Percentiles rank a stretch among this genome's conserved stretches.
Evolutionary conservation across 2,113 vertebrate species (phyloP).

Genomic region (Poeciliopsis retropinna): DNA sequence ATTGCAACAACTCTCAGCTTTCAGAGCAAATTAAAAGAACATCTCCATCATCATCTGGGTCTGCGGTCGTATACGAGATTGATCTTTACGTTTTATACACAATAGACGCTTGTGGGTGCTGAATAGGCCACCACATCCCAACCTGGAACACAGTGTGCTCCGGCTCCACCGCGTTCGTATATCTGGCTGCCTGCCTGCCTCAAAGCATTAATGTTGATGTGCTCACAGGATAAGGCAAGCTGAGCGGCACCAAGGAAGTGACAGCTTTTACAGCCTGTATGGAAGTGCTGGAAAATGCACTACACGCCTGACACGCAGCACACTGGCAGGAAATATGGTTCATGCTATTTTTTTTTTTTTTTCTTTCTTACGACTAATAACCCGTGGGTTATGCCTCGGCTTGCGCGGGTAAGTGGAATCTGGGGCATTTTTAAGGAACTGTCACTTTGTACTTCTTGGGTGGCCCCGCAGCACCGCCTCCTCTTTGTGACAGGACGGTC

Average conservation of each 20-base stretch:
- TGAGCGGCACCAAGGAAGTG: constrained; percentile 40
- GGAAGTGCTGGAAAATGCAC: constrained; percentile 43
- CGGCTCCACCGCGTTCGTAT: constrained; percentile 23
- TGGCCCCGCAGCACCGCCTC: constrained; percentile 38
- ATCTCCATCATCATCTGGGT: too few species aligned
- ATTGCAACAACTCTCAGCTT: too few species aligned
- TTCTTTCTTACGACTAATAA: constrained; percentile 36
- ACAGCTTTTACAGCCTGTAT: constrained; percentile 46
- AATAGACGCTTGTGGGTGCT: too few species aligned
- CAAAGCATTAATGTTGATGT: constrained; percentile 48
- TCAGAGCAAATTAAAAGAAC: too few species aligned
- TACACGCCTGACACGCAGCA: constrained; percentile 17
- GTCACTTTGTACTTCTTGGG: constrained; percentile 48
- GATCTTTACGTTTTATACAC: too few species aligned
- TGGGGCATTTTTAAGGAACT: constrained; percentile 47
- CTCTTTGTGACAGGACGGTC: constrained; percentile 30
- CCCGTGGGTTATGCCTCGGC: constrained; percentile 35
- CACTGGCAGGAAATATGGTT: constrained; percentile 39
- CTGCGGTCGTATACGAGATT: too few species aligned
- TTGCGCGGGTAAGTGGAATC: constrained; percentile 29
- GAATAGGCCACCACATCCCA: too few species aligned
- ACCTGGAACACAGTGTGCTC: neutral
- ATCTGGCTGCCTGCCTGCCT: constrained; percentile 49
- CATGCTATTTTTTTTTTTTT: neutral
- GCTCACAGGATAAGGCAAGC: constrained; percentile 31